A percentile compares a stretch with the other conserved stretches of the same genome.
These are phyloP conservation scores for Scrobipalpa costella DNA, from an alignment of 2,888 invertebrate genomes.

Conservation along the genomic window DNA sequence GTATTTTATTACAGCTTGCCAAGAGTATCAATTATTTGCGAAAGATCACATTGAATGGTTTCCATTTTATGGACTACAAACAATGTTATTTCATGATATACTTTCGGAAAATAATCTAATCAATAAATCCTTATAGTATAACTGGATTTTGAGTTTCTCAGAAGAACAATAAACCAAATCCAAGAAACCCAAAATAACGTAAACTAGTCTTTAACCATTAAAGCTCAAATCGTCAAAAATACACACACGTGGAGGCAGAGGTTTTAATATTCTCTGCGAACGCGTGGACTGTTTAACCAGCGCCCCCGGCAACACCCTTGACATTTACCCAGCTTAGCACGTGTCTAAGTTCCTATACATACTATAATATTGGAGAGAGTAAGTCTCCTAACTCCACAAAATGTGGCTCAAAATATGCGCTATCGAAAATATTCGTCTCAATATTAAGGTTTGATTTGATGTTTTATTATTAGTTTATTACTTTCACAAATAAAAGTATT, in stretches of 20 bases:
- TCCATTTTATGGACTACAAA: no score
- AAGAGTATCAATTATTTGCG: no score
- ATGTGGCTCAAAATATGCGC: no score
- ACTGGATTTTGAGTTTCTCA: no score
- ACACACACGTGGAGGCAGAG: background rate
- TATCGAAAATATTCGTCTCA: no score
- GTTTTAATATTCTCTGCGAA: background rate
- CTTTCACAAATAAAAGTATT: no score
- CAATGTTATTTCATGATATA: no score
- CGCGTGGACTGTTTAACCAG: background rate
- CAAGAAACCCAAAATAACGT: background rate
- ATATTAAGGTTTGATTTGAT: no score
- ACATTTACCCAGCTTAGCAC: conserved; percentile 4
- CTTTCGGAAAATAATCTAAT: no score
- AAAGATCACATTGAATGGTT: no score
- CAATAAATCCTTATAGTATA: no score
- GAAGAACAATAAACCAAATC: background rate
- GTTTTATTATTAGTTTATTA: no score
- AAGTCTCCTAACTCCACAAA: background rate
- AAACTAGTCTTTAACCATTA: background rate
- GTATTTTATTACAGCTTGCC: background rate
- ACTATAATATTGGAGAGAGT: background rate
- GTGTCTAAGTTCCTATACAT: background rate
- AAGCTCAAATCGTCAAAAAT: background rate
- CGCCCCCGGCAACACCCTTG: background rate